Evolutionary conservation across 2,797 vertebrate genomes (phyloP).

Genomic region (Sebastes reedi): DNA sequence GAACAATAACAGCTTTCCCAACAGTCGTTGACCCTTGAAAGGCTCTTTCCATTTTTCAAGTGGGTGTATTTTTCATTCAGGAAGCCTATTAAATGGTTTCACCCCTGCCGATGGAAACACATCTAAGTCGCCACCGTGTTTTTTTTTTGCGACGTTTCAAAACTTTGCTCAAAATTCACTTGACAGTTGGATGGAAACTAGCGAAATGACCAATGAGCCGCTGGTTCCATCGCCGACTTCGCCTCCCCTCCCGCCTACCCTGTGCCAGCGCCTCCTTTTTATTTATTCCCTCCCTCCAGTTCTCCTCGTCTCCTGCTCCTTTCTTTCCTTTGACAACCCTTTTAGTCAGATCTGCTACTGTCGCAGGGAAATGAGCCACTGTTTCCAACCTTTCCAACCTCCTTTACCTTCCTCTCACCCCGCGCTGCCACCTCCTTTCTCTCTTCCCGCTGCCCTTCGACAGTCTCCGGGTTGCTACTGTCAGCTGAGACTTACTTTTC

Average conservation of each 20-base stretch:
- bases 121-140: slow-evolving; percentile 21
- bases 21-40: slow-evolving; percentile 12
- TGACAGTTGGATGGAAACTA: slow-evolving; percentile 60
- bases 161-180: slow-evolving; percentile 30
- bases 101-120: slow-evolving; percentile 47
- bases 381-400: slow-evolving; percentile 63
- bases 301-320: not conserved
- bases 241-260: not conserved
- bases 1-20: slow-evolving; percentile 44
- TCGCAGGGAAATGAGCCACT: slow-evolving; percentile 50
- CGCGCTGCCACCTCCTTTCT: not conserved
- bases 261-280: slow-evolving; percentile 16
- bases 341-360: slow-evolving; percentile 43
- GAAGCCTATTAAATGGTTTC: slow-evolving; percentile 49
- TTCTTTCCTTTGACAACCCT: slow-evolving; percentile 25
- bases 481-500: slow-evolving; percentile 36
- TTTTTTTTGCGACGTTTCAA: slow-evolving; percentile 56
- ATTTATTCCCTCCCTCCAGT: slow-evolving; percentile 4
- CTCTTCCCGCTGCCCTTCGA: slow-evolving; percentile 17
- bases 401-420: slow-evolving; percentile 49
- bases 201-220: slow-evolving; percentile 38
- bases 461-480: not conserved
- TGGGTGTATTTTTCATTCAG: slow-evolving; percentile 25
- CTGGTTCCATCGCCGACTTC: slow-evolving; percentile 27
- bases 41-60: slow-evolving; percentile 40